phyloP scores from a whole-genome alignment of 2,888 invertebrate genomes.

The Sarcophaga caerulescens region DNA sequence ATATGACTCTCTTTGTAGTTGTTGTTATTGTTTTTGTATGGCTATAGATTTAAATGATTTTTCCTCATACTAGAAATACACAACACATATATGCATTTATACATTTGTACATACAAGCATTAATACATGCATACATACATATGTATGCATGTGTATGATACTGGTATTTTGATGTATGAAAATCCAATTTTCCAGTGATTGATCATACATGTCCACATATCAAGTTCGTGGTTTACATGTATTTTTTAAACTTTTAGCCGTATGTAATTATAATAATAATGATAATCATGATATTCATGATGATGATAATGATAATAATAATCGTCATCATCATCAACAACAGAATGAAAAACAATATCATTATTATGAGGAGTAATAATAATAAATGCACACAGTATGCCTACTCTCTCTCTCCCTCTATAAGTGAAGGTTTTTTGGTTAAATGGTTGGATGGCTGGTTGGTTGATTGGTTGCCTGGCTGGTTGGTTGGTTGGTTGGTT shows the following conservation, averaged over 20 bases:
- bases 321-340: background rate
- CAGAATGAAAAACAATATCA: background rate
- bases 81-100: background rate
- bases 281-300: conserved; percentile 29
- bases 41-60: conserved; percentile 32
- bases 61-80: background rate
- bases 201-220: conserved; percentile 79
- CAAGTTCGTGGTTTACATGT: conserved; percentile 74
- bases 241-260: conserved; percentile 61
- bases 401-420: background rate
- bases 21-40: conserved; percentile 35
- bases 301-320: background rate
- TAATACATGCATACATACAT: conserved; percentile 20
- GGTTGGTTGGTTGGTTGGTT: background rate
- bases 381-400: background rate
- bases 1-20: background rate
- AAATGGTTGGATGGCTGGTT: conserved; percentile 11
- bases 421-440: background rate
- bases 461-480: background rate
- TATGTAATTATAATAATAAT: conserved; percentile 32
- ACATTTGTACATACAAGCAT: conserved; percentile 7
- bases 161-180: conserved; percentile 70
- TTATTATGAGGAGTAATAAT: background rate
- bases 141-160: background rate
- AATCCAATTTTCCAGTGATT: conserved; percentile 82